phyloP scores from a whole-genome alignment of 2,888 invertebrate species.

The Rhorus exstirpatorius region DNA sequence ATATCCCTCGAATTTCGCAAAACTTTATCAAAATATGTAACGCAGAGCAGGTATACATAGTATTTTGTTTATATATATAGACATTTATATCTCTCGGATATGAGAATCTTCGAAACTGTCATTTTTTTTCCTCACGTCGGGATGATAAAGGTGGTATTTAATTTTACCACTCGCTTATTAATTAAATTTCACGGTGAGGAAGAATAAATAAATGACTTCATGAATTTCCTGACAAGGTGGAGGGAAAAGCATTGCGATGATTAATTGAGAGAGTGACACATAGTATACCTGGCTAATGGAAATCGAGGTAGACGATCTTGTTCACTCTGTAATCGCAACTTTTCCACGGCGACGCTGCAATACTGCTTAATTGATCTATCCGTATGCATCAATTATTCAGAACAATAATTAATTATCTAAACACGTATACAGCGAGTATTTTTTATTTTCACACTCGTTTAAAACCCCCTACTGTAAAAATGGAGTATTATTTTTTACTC shows the following conservation, averaged over 20 bases:
- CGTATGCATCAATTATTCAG: conserved; percentile 13
- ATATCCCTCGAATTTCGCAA: conserved; percentile 23
- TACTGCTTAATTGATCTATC: conserved; percentile 16
- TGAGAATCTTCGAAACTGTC: neutral
- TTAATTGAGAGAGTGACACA: conserved; percentile 27
- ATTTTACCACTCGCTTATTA: conserved; percentile 4
- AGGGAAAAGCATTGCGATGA: conserved; percentile 14
- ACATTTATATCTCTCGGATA: too few relatives aligned
- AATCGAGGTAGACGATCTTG: conserved; percentile 8
- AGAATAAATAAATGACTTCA: conserved; percentile 4
- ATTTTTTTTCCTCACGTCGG: neutral
- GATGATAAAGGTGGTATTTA: neutral
- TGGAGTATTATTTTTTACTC: too few relatives aligned
- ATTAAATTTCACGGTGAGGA: conserved; percentile 41
- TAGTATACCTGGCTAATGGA: neutral
- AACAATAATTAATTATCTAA: conserved; percentile 5
- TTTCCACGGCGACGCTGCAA: neutral
- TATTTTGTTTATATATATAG: conserved; percentile 8
- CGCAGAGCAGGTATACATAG: neutral
- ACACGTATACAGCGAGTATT: conserved; percentile 6
- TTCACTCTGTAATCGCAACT: neutral
- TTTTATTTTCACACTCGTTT: too few relatives aligned
- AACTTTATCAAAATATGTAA: conserved; percentile 46
- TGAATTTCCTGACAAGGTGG: neutral
- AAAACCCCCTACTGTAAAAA: too few relatives aligned